Evolutionary conservation across 2,888 invertebrate genomes (phyloP).

Genomic region (Crematogaster levior): DNA sequence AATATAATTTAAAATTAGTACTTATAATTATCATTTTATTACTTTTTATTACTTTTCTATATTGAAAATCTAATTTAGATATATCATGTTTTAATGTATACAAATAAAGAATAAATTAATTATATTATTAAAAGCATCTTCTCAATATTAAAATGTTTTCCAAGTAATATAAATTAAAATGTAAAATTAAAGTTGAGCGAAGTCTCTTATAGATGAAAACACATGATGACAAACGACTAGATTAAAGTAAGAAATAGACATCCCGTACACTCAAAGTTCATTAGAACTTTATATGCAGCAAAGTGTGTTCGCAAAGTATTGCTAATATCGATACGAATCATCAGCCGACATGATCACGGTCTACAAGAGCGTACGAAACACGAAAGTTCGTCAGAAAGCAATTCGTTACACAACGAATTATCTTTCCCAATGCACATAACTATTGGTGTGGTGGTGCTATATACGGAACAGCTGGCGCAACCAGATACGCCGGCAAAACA

Average conservation of each 20-base stretch:
- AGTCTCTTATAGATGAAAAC: neutral
- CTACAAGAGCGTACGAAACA: neutral
- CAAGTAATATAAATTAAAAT: neutral
- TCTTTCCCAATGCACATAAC: conserved; percentile 29
- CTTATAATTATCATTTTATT: neutral
- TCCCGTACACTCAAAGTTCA: neutral
- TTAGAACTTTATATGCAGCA: neutral
- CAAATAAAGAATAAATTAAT: neutral
- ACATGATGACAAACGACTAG: no score
- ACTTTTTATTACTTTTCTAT: no score
- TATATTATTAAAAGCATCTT: neutral
- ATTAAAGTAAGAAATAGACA: neutral
- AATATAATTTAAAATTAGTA: neutral
- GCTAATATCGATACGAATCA: neutral
- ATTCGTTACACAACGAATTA: conserved; percentile 50
- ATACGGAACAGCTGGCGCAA: conserved; percentile 50
- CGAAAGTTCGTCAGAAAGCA: conserved; percentile 46
- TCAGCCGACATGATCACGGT: neutral
- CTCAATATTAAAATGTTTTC: neutral
- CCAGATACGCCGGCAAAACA: conserved; percentile 59
- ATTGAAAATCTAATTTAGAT: neutral
- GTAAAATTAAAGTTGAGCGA: neutral
- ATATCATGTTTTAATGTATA: neutral
- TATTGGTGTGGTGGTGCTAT: conserved; percentile 26
- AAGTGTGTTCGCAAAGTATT: neutral